These are phyloP conservation scores for Phylloscopus whistleri DNA, from an alignment of 2,113 vertebrate genomes.

Conservation along the genomic window DNA sequence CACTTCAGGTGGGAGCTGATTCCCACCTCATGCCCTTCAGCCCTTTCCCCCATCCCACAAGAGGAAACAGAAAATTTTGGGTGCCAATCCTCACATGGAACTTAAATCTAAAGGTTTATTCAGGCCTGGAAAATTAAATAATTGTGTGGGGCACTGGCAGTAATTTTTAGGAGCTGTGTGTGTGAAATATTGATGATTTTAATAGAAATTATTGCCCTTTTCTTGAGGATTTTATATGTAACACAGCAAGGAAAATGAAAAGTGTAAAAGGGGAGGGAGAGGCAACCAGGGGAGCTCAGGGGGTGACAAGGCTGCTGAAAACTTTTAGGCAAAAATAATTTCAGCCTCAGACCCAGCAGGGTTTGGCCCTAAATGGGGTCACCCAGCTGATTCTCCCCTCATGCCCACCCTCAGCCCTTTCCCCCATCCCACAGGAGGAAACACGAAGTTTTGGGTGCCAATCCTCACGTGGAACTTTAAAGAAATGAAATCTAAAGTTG, in stretches of 20 bases:
- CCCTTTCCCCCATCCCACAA: fast-evolving
- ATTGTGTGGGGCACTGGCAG: fast-evolving
- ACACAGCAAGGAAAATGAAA: background rate
- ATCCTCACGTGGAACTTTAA: background rate
- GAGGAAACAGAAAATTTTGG: fast-evolving
- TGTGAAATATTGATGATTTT: fast-evolving
- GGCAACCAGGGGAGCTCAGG: background rate
- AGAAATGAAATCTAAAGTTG: background rate
- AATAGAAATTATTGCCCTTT: fast-evolving
- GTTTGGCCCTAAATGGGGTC: background rate
- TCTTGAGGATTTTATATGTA: background rate
- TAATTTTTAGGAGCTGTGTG: background rate
- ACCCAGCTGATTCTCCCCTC: background rate
- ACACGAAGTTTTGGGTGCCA: fast-evolving
- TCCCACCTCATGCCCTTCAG: background rate
- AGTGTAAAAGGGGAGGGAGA: background rate
- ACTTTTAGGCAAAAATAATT: background rate
- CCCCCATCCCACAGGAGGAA: fast-evolving
- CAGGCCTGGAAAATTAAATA: fast-evolving
- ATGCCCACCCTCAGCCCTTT: fast-evolving
- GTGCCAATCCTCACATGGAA: fast-evolving
- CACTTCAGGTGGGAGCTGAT: too few species aligned
- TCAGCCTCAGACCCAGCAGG: background rate
- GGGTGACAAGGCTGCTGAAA: background rate
- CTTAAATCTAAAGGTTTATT: fast-evolving